Percentiles rank a stretch among this genome's conserved stretches.
phyloP scores from a whole-genome alignment of 1,140 invertebrate genomes.

The Galleria mellonella region DNA sequence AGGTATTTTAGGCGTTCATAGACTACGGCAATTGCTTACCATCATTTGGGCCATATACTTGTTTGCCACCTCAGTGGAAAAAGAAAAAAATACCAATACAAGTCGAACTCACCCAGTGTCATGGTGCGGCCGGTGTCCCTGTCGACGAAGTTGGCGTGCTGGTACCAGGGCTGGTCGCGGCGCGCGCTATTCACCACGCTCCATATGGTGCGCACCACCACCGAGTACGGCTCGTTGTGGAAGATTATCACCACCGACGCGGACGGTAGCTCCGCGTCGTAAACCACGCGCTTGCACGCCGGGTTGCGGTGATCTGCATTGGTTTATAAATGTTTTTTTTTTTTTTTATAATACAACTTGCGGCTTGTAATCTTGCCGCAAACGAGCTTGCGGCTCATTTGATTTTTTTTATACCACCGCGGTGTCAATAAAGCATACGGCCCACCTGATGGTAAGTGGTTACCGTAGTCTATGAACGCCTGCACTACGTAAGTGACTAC shows the following conservation, averaged over 20 bases:
- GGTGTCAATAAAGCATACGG: too few relatives aligned
- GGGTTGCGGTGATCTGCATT: conserved; percentile 73
- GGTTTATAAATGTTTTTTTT: too few relatives aligned
- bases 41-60: too few relatives aligned
- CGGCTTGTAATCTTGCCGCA: neutral
- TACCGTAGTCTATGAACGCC: too few relatives aligned
- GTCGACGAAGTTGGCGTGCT: conserved; percentile 37
- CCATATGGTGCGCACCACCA: conserved; percentile 89
- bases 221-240: conserved; percentile 92
- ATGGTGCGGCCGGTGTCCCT: conserved; percentile 34
- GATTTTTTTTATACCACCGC: too few relatives aligned
- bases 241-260: conserved; percentile 88
- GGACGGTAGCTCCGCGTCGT: conserved; percentile 72
- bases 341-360: neutral
- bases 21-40: too few relatives aligned
- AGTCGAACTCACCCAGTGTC: conserved; percentile 36
- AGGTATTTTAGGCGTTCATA: too few relatives aligned
- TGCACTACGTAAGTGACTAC: too few relatives aligned
- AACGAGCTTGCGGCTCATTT: too few relatives aligned
- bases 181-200: conserved; percentile 90
- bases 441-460: too few relatives aligned
- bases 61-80: too few relatives aligned
- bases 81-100: too few relatives aligned
- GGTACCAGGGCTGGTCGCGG: conserved; percentile 38
- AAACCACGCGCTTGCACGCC: conserved; percentile 60